These are phyloP conservation scores for Oryzaephilus surinamensis DNA, from an alignment of 1,140 invertebrate species.

Conservation along the genomic window DNA sequence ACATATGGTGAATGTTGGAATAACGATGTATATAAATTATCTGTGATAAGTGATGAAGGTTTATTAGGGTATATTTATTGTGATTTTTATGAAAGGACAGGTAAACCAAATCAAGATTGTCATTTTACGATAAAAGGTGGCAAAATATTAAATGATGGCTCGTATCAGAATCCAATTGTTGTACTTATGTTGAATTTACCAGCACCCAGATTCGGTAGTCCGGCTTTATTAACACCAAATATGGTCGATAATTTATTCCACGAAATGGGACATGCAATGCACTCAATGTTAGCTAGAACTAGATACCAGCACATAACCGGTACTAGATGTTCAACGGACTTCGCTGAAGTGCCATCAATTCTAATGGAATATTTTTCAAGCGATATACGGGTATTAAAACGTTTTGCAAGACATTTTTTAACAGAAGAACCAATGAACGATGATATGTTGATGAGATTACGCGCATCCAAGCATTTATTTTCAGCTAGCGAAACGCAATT, in stretches of 20 bases:
- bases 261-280: conserved; percentile 98
- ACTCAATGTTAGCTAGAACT: conserved; percentile 94
- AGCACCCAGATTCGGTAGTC: conserved; percentile 58
- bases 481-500: conserved; percentile 83
- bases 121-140: conserved; percentile 97
- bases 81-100: conserved; percentile 84
- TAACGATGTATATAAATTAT: conserved; percentile 79
- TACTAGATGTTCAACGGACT: conserved; percentile 92
- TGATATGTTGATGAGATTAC: conserved; percentile 61
- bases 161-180: conserved; percentile 84
- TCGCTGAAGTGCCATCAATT: conserved; percentile 96
- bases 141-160: conserved; percentile 64
- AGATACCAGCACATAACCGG: conserved; percentile 95
- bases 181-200: conserved; percentile 87
- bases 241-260: conserved; percentile 96
- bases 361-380: conserved; percentile 97
- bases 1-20: conserved; percentile 73
- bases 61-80: conserved; percentile 93
- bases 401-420: conserved; percentile 86
- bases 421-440: conserved; percentile 77
- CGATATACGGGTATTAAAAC: conserved; percentile 72
- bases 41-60: conserved; percentile 70
- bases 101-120: conserved; percentile 94
- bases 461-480: conserved; percentile 76
- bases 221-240: conserved; percentile 69